Evolutionary conservation across 2,888 invertebrate species (phyloP), one percentile per base, ranked within the genome.

Genomic region (Salticus scenicus): DNA sequence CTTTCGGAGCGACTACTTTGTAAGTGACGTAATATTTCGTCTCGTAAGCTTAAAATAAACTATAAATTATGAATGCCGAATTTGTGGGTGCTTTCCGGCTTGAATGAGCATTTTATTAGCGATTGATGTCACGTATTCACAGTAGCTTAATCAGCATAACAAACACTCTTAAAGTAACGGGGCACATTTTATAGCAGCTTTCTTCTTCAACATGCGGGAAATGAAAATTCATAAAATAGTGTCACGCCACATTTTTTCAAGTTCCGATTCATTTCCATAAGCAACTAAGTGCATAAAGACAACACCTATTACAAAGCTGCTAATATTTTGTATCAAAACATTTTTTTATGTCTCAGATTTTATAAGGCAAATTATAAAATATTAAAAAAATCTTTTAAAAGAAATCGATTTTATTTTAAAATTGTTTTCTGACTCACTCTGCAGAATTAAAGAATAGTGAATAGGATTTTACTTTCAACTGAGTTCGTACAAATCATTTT

Each of bases 121-220:
- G 42, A 83, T 83, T 76, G 76, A 66, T 76, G 72, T 83, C 82
- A 83, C 82, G 82, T 83, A 71, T 51, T 66, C 76, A 83, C 82
- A 76, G 82, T 76, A 83, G 82, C 82, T 83, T 83, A 83, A 83
- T 83, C 82, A 83, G 82, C 82, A 83, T 83, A 76, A 83, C 82
- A 83, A 83, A 83, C 76, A 83, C 71, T 76, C 76, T 63, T 63
- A 70, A 57, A 30, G 63, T 70, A 63, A 69, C 33, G 51, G 66
- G 66, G 76, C 82, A 83, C 82, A 83, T 83, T 76, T 83, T 76
- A 83, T 76, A 76, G 76, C 33, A 37, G 76, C 82, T 76, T 81
- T 76, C 71, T 76, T 75, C 71, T 72, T 37, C 51, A 64, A 66
- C 64, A 47, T 28, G 69, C 63, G 33, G 41, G 30, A 57, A 74